phyloP scores from a whole-genome alignment of 1,140 invertebrate genomes.

The Galleria mellonella region DNA sequence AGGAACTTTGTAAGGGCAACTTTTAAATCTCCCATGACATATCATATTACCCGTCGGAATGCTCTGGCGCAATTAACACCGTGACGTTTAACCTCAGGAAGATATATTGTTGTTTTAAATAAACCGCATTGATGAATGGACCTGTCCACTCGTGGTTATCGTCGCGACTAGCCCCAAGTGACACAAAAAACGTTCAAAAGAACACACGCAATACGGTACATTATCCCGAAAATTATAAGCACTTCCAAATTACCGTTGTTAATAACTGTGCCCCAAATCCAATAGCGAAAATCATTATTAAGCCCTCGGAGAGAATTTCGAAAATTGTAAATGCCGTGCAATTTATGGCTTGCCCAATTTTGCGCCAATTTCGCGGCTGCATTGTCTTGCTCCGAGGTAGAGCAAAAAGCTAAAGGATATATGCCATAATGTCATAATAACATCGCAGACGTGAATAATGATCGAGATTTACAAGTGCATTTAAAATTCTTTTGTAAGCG shows the following conservation, averaged over 20 bases:
- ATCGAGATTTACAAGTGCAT: conserved; percentile 39
- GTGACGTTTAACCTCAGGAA: conserved; percentile 32
- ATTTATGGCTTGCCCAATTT: conserved; percentile 55
- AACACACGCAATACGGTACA: conserved; percentile 12
- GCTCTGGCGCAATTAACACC: conserved; percentile 31
- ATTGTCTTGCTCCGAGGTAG: conserved; percentile 6
- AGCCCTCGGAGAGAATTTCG: conserved; percentile 14
- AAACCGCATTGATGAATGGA: conserved; percentile 31
- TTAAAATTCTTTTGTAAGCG: conserved; percentile 34
- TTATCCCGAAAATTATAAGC: conserved; percentile 17
- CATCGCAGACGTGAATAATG: conserved; percentile 46
- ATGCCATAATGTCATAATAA: conserved; percentile 44
- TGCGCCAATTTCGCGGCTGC: conserved; percentile 46
- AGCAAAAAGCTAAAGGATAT: conserved; percentile 20
- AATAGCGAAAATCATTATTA: conserved; percentile 14
- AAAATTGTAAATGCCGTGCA: conserved; percentile 38
- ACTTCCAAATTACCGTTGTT: not conserved
- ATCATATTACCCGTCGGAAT: conserved; percentile 17
- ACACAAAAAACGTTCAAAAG: conserved; percentile 6
- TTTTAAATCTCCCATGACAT: conserved; percentile 19
- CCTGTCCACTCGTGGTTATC: conserved; percentile 19
- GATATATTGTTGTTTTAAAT: conserved; percentile 42
- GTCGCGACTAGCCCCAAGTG: conserved; percentile 2
- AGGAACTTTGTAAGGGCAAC: conserved; percentile 5
- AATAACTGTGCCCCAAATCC: not conserved